Base-by-base conservation (phyloP, 2,113 vertebrate species). In the Rhinolophus ferrumequinum region DNA sequence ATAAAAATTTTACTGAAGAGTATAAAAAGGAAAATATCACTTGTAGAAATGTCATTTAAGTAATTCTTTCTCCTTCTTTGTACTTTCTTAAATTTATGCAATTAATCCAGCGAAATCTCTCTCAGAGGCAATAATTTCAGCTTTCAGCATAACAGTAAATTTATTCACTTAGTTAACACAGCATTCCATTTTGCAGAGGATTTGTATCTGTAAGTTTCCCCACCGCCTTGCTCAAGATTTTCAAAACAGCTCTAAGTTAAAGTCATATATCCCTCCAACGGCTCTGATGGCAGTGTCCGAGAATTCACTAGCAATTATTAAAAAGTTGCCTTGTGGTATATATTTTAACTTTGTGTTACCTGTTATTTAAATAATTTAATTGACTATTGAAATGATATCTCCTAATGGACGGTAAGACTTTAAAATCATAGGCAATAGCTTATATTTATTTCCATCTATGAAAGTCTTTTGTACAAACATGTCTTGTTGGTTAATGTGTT, bases 41-140 rank as follows among this genome's bases (percentile, higher is more conserved):
- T 95, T 96, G 88, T 81, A 95, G 72, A 90, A 96, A 93, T 91
- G 50, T 26, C 96, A 93, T 52, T 97, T 96, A 92, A 96, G 77
- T 92, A 96, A 94, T 92, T 92, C n/a, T 83, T 79, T 79, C 15
- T 93, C 62, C 64, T 69, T 60, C 81, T 82, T 84, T 77, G 90
- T 81, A 50, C 9, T 44, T 88, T 11, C 56, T 95, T 77, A 92
- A 82, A 95, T 82, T 38, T 88, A 67, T 93, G 47, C 80, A 96
- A 92, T 82, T 95, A 86, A 72, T 82, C 18, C 47, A 82, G 41
- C 77, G 66, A 95, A 88, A 38, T 81, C 54, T 73, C 47, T 91
- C 60, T 97, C 60, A 85, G 38, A 47, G 52, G 62, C 54, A 96
- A 96, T 9, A 26, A 60, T 75, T 95, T 92, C 50, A 86, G 35